Base-by-base conservation (phyloP, 2,797 vertebrate species). In the Microcaecilia unicolor region DNA sequence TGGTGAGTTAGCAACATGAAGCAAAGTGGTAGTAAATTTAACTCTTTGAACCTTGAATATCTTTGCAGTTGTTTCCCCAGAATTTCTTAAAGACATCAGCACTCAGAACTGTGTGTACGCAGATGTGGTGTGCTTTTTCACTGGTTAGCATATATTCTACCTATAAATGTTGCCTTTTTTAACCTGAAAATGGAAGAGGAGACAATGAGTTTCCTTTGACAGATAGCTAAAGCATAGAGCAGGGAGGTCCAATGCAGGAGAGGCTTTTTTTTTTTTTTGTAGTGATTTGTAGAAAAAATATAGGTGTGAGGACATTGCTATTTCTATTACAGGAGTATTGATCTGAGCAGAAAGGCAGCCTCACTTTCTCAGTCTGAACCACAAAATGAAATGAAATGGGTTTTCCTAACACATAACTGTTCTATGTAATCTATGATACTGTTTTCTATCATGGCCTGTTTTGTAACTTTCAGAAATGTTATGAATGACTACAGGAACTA, bases 31-130 rank as follows among this genome's bases (percentile, higher is more conserved):
- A 17, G 20, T 33, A 53, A 27, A 21, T 57, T 74, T 72, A 74
- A 75, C 70, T 65, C 67, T 61, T 67, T 43, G 61, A 48, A 55
- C 55, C 44, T 67, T 47, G 58, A 46, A 52, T 26, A 6, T 23
- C 38, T 41, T 50, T 52, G 57, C 36, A 39, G 36, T 0, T 2
- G 22, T 18, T 38, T 42, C 49, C 29, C 23, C n/a, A 10, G 4
- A 14, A n/a, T n/a, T n/a, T n/a, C n/a, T n/a, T n/a, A n/a, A n/a
- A n/a, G n/a, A n/a, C n/a, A n/a, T n/a, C n/a, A n/a, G n/a, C n/a
- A n/a, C n/a, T n/a, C n/a, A n/a, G n/a, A n/a, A n/a, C n/a, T n/a
- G n/a, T n/a, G n/a, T n/a, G n/a, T n/a, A 26, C 31, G 47, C 49
- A 29, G 21, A 41, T 48, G 42, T 51, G 48, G 14, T 44, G 32